Evolutionary conservation across 2,113 vertebrate species (phyloP).

Genomic region (Malurus alboscapulatus): DNA sequence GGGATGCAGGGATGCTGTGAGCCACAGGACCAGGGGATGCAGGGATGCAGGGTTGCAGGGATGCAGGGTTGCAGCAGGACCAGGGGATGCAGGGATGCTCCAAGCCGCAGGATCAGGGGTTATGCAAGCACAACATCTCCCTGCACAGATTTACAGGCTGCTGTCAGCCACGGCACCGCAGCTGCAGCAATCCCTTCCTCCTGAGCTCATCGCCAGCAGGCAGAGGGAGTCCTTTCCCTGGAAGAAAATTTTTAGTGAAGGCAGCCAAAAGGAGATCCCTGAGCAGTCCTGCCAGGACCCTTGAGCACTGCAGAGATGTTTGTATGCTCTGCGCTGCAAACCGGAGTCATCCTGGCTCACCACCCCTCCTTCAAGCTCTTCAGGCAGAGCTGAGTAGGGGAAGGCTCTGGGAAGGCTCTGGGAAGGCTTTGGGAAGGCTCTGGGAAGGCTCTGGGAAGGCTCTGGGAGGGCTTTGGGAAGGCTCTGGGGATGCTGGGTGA

Average conservation of each 20-base stretch:
- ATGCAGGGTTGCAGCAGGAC: too few species aligned
- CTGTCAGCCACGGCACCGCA: background rate
- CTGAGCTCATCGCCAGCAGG: conserved; percentile 20
- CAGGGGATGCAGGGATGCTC: background rate
- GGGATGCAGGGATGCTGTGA: too few species aligned
- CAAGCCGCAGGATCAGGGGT: background rate
- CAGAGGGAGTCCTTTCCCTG: conserved; percentile 67
- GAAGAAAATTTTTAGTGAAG: conserved; percentile 6
- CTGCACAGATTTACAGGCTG: background rate
- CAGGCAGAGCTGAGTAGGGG: background rate
- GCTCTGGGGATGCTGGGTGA: background rate
- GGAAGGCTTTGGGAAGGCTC: background rate
- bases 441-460: background rate
- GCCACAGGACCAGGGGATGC: too few species aligned
- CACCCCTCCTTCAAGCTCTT: background rate
- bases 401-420: background rate
- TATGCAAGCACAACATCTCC: conserved; percentile 1
- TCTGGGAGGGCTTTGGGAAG: background rate
- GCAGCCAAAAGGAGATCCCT: conserved; percentile 33
- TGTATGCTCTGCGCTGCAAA: background rate
- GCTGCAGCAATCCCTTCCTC: conserved; percentile 28
- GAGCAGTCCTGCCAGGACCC: conserved; percentile 8
- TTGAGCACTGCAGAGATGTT: background rate
- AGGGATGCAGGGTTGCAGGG: too few species aligned
- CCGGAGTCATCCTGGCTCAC: background rate